Evolutionary conservation across 2,113 vertebrate genomes (phyloP).

Genomic region (Marmota monax): DNA sequence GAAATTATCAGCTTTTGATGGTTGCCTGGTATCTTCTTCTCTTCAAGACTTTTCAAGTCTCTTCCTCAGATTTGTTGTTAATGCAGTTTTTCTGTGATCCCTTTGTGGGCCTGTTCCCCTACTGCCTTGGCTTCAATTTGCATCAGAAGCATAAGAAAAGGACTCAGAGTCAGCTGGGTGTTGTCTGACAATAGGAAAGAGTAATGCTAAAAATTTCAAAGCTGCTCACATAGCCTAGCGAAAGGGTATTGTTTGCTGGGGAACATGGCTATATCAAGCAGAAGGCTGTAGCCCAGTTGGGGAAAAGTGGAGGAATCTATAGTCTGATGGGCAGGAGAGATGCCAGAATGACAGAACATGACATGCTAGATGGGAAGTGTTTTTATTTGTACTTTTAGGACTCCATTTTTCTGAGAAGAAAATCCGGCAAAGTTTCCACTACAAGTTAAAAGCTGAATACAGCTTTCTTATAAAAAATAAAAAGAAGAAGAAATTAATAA

Average conservation of each 20-base stretch:
- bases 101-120: not conserved
- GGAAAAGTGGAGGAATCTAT: not conserved
- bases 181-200: slow-evolving; percentile 9
- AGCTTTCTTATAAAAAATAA: not conserved
- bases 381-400: not conserved
- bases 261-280: not conserved
- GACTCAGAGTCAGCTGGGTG: not conserved
- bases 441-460: not conserved
- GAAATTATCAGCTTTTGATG: slow-evolving; percentile 2
- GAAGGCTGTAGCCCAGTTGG: not conserved
- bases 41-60: not conserved
- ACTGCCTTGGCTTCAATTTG: not conserved
- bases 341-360: not conserved
- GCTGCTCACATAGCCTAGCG: not conserved
- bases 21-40: not conserved
- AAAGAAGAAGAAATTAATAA: not conserved
- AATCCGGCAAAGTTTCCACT: not conserved
- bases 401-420: not conserved
- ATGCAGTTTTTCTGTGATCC: not conserved
- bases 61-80: not conserved
- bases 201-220: not conserved
- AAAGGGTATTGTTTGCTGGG: not conserved
- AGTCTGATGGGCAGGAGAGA: not conserved
- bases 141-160: not conserved
- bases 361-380: not conserved